Conservation (phyloP, 2,797 vertebrate genomes). For the Poecilia velifera region DNA sequence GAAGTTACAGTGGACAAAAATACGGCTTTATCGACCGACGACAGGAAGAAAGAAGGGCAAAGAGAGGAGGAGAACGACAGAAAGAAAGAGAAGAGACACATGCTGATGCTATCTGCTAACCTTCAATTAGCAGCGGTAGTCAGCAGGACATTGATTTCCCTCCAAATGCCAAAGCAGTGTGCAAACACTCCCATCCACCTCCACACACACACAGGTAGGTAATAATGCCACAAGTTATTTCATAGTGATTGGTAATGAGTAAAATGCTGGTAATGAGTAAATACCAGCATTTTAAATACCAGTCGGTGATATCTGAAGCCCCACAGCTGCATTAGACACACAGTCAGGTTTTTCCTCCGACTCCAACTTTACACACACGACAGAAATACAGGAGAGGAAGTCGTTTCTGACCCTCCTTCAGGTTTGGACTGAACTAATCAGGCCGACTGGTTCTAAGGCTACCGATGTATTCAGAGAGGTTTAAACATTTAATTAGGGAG, state of each 20-base stretch:
- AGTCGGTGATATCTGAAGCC: neutral
- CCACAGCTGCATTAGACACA: neutral
- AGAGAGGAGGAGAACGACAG: constrained; percentile 17
- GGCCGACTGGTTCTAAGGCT: neutral
- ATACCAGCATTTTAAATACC: too few relatives aligned
- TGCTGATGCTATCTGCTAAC: constrained; percentile 80
- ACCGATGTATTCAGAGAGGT: neutral
- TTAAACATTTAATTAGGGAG: neutral
- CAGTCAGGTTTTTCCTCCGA: neutral
- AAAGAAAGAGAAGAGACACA: constrained; percentile 40
- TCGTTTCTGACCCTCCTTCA: neutral
- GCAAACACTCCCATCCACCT: constrained; percentile 40
- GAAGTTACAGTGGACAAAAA: constrained; percentile 43
- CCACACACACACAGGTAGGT: constrained; percentile 11
- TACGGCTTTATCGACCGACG: constrained; percentile 44
- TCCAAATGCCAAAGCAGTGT: constrained; percentile 80
- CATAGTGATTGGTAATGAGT: neutral
- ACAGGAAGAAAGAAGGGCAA: constrained; percentile 54
- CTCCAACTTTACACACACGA: neutral
- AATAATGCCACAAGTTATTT: constrained; percentile 19
- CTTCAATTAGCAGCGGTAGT: constrained; percentile 84
- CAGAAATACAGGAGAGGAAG: neutral
- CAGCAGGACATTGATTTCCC: constrained; percentile 81
- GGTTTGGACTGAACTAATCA: neutral
- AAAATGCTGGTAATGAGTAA: constrained; percentile 1